Percentiles rank a stretch among this genome's conserved stretches.
Conservation (phyloP, 2,888 invertebrate genomes). For the Harpalus rufipes region DNA sequence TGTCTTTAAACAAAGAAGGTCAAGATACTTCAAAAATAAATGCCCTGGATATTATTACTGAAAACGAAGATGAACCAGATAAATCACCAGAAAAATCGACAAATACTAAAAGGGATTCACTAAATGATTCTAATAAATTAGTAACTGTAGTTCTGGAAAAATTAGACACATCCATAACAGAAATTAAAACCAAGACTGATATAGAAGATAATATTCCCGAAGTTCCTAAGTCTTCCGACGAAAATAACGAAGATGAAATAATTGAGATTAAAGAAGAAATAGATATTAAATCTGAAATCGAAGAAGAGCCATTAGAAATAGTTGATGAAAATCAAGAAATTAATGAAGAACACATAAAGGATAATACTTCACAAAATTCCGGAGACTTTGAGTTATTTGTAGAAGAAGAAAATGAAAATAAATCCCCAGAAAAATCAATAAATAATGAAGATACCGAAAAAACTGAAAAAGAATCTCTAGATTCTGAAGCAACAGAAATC, state of each 20-base stretch:
- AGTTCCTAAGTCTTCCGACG: slow-evolving; percentile 22
- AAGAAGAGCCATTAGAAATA: slow-evolving; percentile 18
- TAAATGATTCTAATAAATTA: slow-evolving; percentile 27
- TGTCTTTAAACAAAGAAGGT: slow-evolving; percentile 68
- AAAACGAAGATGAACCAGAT: slow-evolving; percentile 65
- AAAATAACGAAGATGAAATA: slow-evolving; percentile 10
- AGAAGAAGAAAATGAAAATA: slow-evolving; percentile 32
- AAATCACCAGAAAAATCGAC: slow-evolving; percentile 5
- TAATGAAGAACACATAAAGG: background rate
- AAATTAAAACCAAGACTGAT: slow-evolving; percentile 37
- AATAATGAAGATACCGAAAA: slow-evolving; percentile 3
- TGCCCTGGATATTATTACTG: slow-evolving; percentile 69
- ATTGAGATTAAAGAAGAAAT: slow-evolving; percentile 40
- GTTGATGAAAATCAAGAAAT: background rate
- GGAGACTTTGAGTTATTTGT: slow-evolving; percentile 16
- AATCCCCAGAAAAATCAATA: slow-evolving; percentile 14
- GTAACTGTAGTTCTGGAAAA: background rate
- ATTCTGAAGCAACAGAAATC: slow-evolving; percentile 6
- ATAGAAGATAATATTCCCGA: slow-evolving; percentile 1
- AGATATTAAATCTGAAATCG: background rate
- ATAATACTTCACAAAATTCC: background rate
- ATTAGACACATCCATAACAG: slow-evolving; percentile 6
- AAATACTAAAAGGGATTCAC: background rate
- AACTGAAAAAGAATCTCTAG: background rate
- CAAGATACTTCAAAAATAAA: slow-evolving; percentile 56